A percentile compares a stretch with the other conserved stretches of the same genome.
These are phyloP conservation scores for fruit fly (Drosophila melanogaster) DNA, from an alignment of 1,140 invertebrate genomes.

Conservation along the genomic window Release_6_plus_ISO1_MT NT_033779.5:20451501-20452000, in stretches of 20 bases:
- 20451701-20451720: conserved; percentile 53
- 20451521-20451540: conserved; percentile 70
- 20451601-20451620: conserved; percentile 42
- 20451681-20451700: conserved; percentile 78
- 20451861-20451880: conserved; percentile 85
- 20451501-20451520: conserved; percentile 72
- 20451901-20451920: conserved; percentile 54
- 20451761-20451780: conserved; percentile 19
- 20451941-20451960: conserved; percentile 51
- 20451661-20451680: conserved; percentile 68
- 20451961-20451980: conserved; percentile 54
- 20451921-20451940: conserved; percentile 66
- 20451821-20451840: conserved; percentile 85
- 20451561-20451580: conserved; percentile 50
- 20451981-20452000: conserved; percentile 75
- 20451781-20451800: conserved; percentile 58
- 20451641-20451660: conserved; percentile 62
- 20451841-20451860: conserved; percentile 85
- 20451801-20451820: conserved; percentile 84
- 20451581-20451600: conserved; percentile 15
- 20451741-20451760: conserved; percentile 13
- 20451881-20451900: conserved; percentile 84
- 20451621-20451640: conserved; percentile 69
- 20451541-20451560: conserved; percentile 57
- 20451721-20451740: conserved; percentile 24